These are phyloP conservation scores for Petrocephalus zakoni DNA, from an alignment of 2,113 vertebrate genomes.

Conservation along the genomic window DNA sequence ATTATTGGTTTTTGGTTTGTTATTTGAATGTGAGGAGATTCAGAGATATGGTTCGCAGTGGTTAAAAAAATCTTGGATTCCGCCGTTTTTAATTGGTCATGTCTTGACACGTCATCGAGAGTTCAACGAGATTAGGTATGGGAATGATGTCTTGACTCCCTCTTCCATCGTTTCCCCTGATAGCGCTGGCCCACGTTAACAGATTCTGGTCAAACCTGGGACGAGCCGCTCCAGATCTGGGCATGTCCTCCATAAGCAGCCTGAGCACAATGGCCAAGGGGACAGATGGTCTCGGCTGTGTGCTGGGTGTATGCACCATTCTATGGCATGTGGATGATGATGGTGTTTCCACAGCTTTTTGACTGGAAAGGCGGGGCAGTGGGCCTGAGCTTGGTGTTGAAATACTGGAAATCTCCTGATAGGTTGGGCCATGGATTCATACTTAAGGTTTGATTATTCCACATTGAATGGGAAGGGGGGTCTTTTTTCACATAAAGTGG, in stretches of 20 bases:
- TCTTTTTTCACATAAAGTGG: slow-evolving; percentile 56
- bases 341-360: background rate
- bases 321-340: background rate
- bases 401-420: too few relatives aligned
- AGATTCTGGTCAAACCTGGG: slow-evolving; percentile 33
- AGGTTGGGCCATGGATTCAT: slow-evolving; percentile 71
- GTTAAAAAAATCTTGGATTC: background rate
- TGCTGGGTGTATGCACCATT: slow-evolving; percentile 56
- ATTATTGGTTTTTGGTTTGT: background rate
- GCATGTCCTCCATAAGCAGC: slow-evolving; percentile 37
- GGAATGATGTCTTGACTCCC: slow-evolving; percentile 41
- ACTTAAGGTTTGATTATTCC: slow-evolving; percentile 67
- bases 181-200: slow-evolving; percentile 17
- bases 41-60: background rate
- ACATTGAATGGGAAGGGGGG: slow-evolving; percentile 26
- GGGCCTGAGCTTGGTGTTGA: slow-evolving; percentile 35
- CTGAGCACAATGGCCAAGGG: slow-evolving; percentile 46
- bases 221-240: slow-evolving; percentile 33
- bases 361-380: background rate
- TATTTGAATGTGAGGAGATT: background rate
- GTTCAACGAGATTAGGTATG: slow-evolving; percentile 61
- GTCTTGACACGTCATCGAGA: slow-evolving; percentile 53
- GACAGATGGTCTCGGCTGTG: slow-evolving; percentile 54
- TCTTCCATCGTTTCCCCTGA: slow-evolving; percentile 36
- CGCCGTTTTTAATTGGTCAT: slow-evolving; percentile 43